These are phyloP conservation scores for Fistularia commersonii DNA, from an alignment of 2,797 vertebrate species.

Conservation along the genomic window DNA sequence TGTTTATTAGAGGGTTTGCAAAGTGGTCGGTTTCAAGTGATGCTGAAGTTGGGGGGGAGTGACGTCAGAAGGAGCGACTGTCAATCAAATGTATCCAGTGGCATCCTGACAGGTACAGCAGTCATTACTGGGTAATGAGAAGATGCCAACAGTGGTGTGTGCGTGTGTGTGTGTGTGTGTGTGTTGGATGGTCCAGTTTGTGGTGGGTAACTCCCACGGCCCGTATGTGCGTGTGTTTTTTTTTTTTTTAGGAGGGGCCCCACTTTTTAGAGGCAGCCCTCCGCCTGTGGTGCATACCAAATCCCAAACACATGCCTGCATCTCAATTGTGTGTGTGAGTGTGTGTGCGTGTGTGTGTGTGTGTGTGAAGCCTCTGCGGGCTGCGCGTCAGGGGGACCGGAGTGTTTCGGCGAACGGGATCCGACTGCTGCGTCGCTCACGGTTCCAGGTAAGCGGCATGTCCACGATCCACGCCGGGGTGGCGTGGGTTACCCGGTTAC, in stretches of 20 bases:
- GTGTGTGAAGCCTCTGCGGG: slow-evolving; percentile 4
- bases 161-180: background rate
- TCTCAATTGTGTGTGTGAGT: slow-evolving; percentile 37
- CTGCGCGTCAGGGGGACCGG: slow-evolving; percentile 25
- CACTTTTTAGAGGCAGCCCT: slow-evolving; percentile 32
- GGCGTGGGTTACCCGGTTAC: slow-evolving; percentile 3
- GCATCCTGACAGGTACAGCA: no score
- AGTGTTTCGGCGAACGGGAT: slow-evolving; percentile 33
- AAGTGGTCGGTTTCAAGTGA: no score
- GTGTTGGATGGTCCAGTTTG: background rate
- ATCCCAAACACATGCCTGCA: slow-evolving; percentile 54
- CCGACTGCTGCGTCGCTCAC: slow-evolving; percentile 34
- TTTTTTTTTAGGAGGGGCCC: slow-evolving; percentile 58
- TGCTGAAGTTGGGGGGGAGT: no score
- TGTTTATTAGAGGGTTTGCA: no score
- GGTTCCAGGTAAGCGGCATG: slow-evolving; percentile 54
- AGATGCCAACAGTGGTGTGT: no score
- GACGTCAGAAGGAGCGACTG: no score
- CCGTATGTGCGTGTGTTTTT: slow-evolving; percentile 6
- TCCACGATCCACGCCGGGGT: slow-evolving; percentile 6
- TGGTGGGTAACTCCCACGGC: no score
- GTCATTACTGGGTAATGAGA: no score
- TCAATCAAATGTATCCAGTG: no score
- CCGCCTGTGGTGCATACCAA: slow-evolving; percentile 53
- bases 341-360: no score